phyloP scores from a whole-genome alignment of 2,888 invertebrate species.

The Ornithoptera priamus region DNA sequence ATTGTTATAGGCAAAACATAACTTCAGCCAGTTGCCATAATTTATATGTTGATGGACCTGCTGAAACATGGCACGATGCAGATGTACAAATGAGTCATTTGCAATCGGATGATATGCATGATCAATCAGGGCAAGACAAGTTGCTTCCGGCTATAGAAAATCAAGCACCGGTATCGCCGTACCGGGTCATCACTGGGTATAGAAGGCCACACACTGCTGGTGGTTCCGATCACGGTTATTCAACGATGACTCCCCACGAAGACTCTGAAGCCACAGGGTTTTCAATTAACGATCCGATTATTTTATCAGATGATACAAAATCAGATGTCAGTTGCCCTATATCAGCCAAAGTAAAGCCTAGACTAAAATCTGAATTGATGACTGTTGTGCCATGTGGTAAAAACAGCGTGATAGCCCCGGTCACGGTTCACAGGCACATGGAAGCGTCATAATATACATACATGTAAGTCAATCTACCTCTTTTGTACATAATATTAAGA shows the following conservation, averaged over 20 bases:
- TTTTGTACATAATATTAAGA: constrained; percentile 36
- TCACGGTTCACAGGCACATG: constrained; percentile 93
- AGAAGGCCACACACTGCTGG: constrained; percentile 87
- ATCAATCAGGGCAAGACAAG: constrained; percentile 83
- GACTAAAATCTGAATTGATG: constrained; percentile 65
- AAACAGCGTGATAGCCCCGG: constrained; percentile 88
- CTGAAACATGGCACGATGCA: constrained; percentile 76
- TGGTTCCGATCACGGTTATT: constrained; percentile 96
- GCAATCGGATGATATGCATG: constrained; percentile 84
- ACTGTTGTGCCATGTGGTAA: constrained; percentile 78
- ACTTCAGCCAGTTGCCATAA: constrained; percentile 74
- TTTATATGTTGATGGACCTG: constrained; percentile 73
- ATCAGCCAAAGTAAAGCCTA: constrained; percentile 70
- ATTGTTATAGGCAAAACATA: constrained; percentile 88
- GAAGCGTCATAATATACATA: constrained; percentile 82
- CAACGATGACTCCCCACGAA: constrained; percentile 95
- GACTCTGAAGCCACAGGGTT: constrained; percentile 92
- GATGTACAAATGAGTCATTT: constrained; percentile 87
- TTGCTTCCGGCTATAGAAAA: constrained; percentile 80
- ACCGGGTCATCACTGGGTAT: constrained; percentile 91
- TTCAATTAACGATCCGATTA: constrained; percentile 83
- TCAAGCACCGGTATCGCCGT: constrained; percentile 90
- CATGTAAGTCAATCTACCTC: constrained; percentile 54
- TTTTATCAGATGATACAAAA: constrained; percentile 76
- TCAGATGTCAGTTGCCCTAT: constrained; percentile 81